Evolutionary conservation across 2,797 vertebrate genomes (phyloP).

Genomic region (Diceros bicornis): DNA sequence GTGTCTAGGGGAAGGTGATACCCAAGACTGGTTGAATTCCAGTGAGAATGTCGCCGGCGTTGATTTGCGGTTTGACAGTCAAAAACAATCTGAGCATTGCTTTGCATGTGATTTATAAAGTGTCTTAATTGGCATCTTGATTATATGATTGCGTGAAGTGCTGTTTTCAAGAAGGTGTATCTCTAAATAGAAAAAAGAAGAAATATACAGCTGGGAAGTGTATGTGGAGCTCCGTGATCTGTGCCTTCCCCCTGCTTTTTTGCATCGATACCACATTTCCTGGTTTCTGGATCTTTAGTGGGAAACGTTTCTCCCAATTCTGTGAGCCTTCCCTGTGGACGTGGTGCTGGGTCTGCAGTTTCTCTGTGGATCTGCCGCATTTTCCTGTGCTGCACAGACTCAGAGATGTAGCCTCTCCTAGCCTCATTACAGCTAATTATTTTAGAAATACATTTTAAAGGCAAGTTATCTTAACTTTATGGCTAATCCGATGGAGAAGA

Average conservation of each 20-base stretch:
- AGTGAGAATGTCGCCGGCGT: constrained; percentile 72
- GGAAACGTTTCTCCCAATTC: constrained; percentile 47
- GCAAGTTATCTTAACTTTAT: constrained; percentile 89
- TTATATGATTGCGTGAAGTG: constrained; percentile 80
- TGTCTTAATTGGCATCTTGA: constrained; percentile 86
- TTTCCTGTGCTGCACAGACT: constrained; percentile 76
- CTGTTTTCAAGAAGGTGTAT: constrained; percentile 79
- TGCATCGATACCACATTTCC: constrained; percentile 25
- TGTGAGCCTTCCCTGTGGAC: constrained; percentile 7
- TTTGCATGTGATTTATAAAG: constrained; percentile 85
- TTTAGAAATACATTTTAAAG: constrained; percentile 90
- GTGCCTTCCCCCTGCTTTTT: constrained; percentile 21
- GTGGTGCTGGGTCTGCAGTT: constrained; percentile 19
- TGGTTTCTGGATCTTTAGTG: constrained; percentile 57
- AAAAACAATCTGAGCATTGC: constrained; percentile 83
- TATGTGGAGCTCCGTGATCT: not conserved
- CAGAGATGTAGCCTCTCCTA: constrained; percentile 81
- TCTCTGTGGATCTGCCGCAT: constrained; percentile 73
- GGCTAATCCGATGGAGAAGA: constrained; percentile 88
- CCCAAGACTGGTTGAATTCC: constrained; percentile 76
- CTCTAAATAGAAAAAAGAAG: constrained; percentile 78
- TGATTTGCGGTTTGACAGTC: constrained; percentile 83
- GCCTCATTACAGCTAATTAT: constrained; percentile 87
- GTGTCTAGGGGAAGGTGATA: constrained; percentile 61
- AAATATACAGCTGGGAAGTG: constrained; percentile 76